Evolutionary conservation across 2,888 invertebrate species (phyloP).

Genomic region (Eulithis testata): DNA sequence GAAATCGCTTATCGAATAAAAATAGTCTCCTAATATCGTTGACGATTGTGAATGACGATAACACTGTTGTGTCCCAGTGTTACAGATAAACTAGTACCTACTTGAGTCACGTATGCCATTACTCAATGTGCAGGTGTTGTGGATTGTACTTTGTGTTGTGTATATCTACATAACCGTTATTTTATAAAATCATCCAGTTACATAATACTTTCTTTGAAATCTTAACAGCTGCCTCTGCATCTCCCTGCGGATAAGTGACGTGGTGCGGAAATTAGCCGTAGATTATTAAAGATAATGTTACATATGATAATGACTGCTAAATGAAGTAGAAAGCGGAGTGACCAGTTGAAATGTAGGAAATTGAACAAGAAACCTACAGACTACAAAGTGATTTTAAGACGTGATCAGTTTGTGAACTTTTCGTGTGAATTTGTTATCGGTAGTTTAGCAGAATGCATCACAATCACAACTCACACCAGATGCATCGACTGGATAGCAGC

Average conservation of each 20-base stretch:
- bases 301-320: constrained; percentile 26
- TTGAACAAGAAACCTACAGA: constrained; percentile 4
- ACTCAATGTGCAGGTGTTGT: constrained; percentile 62
- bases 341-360: constrained; percentile 17
- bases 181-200: constrained; percentile 47
- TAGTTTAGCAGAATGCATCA: constrained; percentile 28
- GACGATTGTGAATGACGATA: constrained; percentile 68
- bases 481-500: constrained; percentile 66
- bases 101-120: constrained; percentile 80
- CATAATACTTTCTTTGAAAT: constrained; percentile 32
- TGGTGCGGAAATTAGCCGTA: constrained; percentile 9
- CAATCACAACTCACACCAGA: constrained; percentile 38
- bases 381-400: constrained; percentile 2
- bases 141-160: constrained; percentile 39
- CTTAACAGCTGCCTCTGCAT: constrained; percentile 1
- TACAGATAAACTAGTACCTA: constrained; percentile 63
- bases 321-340: constrained; percentile 32
- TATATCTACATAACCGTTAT: constrained; percentile 23
- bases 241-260: constrained; percentile 3
- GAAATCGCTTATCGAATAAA: constrained; percentile 66
- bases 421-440: not conserved
- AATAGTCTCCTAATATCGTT: constrained; percentile 62
- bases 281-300: constrained; percentile 24
- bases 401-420: constrained; percentile 8
- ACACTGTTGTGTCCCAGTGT: constrained; percentile 70